Base-by-base conservation (phyloP, 1,140 invertebrate genomes). In the Chrysopa pallens region DNA sequence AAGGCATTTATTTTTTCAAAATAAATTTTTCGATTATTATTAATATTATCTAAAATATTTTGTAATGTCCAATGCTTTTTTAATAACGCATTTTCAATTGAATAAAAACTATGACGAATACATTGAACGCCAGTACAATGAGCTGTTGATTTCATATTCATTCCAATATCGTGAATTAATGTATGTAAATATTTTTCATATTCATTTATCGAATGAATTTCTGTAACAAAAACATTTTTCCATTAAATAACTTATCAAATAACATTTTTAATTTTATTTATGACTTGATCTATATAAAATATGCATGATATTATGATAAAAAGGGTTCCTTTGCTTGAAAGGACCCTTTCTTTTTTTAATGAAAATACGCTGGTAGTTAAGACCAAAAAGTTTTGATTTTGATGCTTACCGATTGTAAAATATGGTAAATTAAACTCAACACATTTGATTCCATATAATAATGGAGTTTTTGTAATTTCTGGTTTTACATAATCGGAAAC, bases 401-500 rank as follows among this genome's bases (percentile, higher is more conserved):
- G 41, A 43, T 45, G 49, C 49, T 67, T 69, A 85, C 83, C 84
- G 54, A 96, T 56, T n/a, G 77, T 81, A 56, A 96, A 94, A 50
- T 85, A 62, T 4, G 91, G 91, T 35, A 74, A 68, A 6, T 78
- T 60, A 60, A 89, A 94, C 42, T 84, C 58, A 14, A 84, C 69
- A 60, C 87, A 81, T 63, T 82, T 85, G n/a, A 95, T 73, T 13
- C 78, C 75, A 65, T 95, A 96, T 28, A 96, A 55, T 8, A 95
- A 59, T 1, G 89, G 83, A 29, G 76, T 57, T 48, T 77, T 75
- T 8, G 62, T 66, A 46, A 77, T 58, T 1, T 62, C 60, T 2
- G 91, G 88, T 44, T 88, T 61, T 6, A 94, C 68, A 0, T 78
- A 62, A 1, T 91, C 92, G 62, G 79, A 59, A 11, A 69, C 63